Evolutionary conservation across 2,797 vertebrate species (phyloP).

Genomic region (Chrosomus eos): DNA sequence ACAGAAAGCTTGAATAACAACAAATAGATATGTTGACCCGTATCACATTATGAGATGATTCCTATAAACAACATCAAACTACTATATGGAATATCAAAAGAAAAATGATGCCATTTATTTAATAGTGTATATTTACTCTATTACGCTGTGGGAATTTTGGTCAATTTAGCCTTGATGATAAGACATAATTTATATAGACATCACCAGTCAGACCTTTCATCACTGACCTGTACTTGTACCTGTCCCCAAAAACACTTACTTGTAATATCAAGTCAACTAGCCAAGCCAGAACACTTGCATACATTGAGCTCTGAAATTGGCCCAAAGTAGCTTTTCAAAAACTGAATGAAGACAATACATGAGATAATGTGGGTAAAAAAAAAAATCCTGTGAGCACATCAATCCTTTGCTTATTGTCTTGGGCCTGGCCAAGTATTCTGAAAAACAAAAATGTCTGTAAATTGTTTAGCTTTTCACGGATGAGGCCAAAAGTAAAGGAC

Average conservation of each 20-base stretch:
- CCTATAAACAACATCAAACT: not conserved
- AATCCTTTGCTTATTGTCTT: not conserved
- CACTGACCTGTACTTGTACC: slow-evolving; percentile 16
- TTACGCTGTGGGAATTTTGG: not conserved
- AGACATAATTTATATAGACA: not conserved
- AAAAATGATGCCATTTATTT: not conserved
- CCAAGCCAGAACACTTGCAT: not conserved
- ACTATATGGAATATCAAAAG: not conserved
- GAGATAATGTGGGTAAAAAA: slow-evolving; percentile 14
- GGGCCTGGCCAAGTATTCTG: not conserved
- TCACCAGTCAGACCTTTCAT: slow-evolving; percentile 23
- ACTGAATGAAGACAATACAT: slow-evolving; percentile 2
- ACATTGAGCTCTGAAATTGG: not conserved
- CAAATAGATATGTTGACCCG: not conserved
- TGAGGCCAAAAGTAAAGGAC: not conserved
- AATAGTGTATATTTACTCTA: not conserved
- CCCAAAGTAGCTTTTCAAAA: slow-evolving; percentile 16
- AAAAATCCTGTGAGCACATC: not conserved
- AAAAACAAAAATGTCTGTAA: not conserved
- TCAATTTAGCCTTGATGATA: slow-evolving; percentile 3
- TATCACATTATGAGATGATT: slow-evolving; percentile 4
- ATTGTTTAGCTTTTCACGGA: not conserved
- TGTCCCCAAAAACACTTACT: slow-evolving; percentile 14
- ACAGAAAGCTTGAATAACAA: not conserved
- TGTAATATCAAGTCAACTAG: not conserved